Percentiles rank a stretch among this genome's conserved stretches.
These are phyloP conservation scores for Ditylenchus weischeri DNA, from an alignment of 2,888 invertebrate genomes.

Conservation along the genomic window DNA sequence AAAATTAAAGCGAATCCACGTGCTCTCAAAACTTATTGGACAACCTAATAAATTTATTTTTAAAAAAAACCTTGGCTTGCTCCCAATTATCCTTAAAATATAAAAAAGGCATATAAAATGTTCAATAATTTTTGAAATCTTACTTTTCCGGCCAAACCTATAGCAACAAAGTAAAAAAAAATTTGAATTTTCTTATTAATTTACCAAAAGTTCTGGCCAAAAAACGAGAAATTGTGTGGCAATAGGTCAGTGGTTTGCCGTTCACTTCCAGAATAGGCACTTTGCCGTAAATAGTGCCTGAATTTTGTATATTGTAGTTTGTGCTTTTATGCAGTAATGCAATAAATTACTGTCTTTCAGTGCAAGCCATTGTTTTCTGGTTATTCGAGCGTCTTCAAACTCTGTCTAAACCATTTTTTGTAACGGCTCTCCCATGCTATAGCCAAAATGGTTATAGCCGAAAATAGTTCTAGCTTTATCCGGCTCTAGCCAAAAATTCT, in stretches of 20 bases:
- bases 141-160: conserved; percentile 28
- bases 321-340: not conserved
- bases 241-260: conserved; percentile 29
- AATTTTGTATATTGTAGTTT: not conserved
- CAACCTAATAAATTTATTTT: too few relatives aligned
- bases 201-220: conserved; percentile 29
- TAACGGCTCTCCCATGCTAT: too few relatives aligned
- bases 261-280: conserved; percentile 28
- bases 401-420: too few relatives aligned
- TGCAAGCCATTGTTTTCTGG: conserved; percentile 37
- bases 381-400: conserved; percentile 34
- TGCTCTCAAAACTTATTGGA: too few relatives aligned
- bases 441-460: too few relatives aligned
- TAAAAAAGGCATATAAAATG: too few relatives aligned
- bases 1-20: too few relatives aligned
- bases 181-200: not conserved
- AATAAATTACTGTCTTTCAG: conserved; percentile 23
- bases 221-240: conserved; percentile 34
- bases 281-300: conserved; percentile 25
- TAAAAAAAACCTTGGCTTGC: conserved; percentile 12
- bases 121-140: conserved; percentile 1
- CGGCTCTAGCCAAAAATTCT: too few relatives aligned
- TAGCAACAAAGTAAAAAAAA: too few relatives aligned
- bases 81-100: conserved; percentile 19
- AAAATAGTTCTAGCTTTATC: too few relatives aligned